A percentile compares a stretch with the other conserved stretches of the same genome.
Evolutionary conservation across 2,797 vertebrate species (phyloP).

Genomic region (Spatula versicolor): DNA sequence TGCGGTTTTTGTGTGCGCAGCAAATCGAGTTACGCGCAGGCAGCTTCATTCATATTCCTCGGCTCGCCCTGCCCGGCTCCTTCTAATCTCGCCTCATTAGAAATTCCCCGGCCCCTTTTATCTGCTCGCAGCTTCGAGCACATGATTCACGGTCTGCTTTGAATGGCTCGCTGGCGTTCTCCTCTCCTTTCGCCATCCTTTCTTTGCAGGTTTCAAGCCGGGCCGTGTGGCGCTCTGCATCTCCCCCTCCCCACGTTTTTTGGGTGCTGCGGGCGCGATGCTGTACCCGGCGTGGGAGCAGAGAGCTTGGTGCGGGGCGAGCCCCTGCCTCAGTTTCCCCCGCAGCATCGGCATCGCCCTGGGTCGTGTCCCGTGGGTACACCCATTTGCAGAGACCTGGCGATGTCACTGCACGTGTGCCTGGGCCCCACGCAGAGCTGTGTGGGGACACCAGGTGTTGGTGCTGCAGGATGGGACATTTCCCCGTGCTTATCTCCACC

Average conservation of each 20-base stretch:
- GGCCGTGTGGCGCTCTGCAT: rapidly evolving
- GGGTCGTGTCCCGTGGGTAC: rapidly evolving
- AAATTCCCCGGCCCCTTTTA: neutral
- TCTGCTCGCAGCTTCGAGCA: neutral
- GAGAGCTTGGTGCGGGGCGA: neutral
- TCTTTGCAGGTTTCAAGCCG: neutral
- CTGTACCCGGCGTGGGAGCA: rapidly evolving
- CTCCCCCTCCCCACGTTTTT: neutral
- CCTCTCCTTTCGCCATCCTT: neutral
- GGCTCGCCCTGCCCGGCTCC: neutral
- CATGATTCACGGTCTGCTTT: conserved; percentile 18
- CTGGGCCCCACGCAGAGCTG: neutral
- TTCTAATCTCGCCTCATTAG: conserved; percentile 34
- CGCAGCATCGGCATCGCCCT: rapidly evolving
- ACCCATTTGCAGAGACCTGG: rapidly evolving
- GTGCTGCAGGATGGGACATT: neutral
- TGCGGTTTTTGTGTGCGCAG: neutral
- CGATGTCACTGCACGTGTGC: rapidly evolving
- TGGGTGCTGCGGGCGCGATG: neutral
- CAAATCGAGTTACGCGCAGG: conserved; percentile 21
- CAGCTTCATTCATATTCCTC: conserved; percentile 48
- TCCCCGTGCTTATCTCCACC: neutral
- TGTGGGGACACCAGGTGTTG: neutral
- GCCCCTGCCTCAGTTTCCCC: neutral
- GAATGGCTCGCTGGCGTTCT: neutral